phyloP scores from a whole-genome alignment of 2,888 invertebrate genomes.

The Tenthredo distinguenda region DNA sequence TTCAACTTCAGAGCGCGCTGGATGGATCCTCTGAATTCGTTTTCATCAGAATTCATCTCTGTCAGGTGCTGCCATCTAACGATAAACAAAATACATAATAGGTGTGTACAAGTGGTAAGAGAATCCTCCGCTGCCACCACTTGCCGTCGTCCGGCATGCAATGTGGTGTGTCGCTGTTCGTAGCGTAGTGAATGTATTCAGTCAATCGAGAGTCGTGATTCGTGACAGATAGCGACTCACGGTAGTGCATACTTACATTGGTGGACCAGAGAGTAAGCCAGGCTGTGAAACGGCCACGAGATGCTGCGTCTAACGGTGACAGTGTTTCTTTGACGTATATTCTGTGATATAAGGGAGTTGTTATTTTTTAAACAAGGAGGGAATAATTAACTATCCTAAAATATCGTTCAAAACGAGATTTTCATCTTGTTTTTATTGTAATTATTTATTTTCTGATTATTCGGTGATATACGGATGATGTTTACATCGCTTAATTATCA shows the following conservation, averaged over 20 bases:
- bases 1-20: background rate
- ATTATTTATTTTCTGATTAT: background rate
- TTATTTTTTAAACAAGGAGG: background rate
- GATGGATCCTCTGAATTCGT: background rate
- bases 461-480: background rate
- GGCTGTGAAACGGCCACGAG: constrained; percentile 23
- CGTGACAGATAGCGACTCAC: constrained; percentile 27
- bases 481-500: background rate
- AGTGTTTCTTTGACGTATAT: constrained; percentile 37
- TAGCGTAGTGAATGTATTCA: constrained; percentile 3
- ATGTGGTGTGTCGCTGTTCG: constrained; percentile 17
- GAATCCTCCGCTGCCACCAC: background rate
- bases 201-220: constrained; percentile 36
- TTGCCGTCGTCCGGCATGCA: constrained; percentile 16
- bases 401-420: background rate
- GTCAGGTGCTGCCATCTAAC: background rate
- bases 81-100: background rate
- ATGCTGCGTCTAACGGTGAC: constrained; percentile 50
- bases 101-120: background rate
- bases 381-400: background rate
- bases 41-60: background rate
- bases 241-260: background rate
- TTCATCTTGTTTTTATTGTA: background rate
- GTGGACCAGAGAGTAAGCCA: constrained; percentile 13
- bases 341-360: background rate